Evolutionary conservation across 2,888 invertebrate species (phyloP), one percentile per base, ranked within the genome.

Genomic region (Tribolium freemani): DNA sequence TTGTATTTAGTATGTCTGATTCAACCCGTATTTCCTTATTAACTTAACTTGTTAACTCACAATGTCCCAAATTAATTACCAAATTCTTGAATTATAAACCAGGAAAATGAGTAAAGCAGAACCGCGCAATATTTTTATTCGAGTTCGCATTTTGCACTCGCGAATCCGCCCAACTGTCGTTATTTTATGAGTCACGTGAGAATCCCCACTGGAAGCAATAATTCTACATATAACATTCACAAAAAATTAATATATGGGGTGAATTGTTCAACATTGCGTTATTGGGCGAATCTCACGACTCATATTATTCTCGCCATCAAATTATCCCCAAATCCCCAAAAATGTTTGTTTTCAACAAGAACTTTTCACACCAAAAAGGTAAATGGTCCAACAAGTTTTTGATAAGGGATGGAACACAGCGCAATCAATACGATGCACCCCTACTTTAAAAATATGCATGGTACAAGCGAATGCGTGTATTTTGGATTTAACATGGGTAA

Each of bases 241-340:
- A 57, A 60, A 56, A 48, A 60, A 60, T 60, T 60, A 60, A 60
- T 60, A 48, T 60, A 60, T 46, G 30, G 13, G 13, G 21, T 10
- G 60, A 48, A 60, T 26, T 48, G 26, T 10, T 44, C 16, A 44
- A 57, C 11, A 21, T 21, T 21, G 13, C 60, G 60, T 60, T 60
- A 60, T 48, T 60, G 60, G 13, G 44, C 44, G 30, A 44, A 38
- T 57, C 57, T 57, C 57, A 13, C 57, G 44, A 11, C 58, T 58
- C 45, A 20, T 48, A 48, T 60, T 60, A 60, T 60, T 46, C 46
- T 21, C 30, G 48, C 26, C 48, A 48, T 60, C 48, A 46, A 60
- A 60, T 60, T 48, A 58, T 58, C 58, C 45, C 20, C 46, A 58
- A 58, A 58, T 58, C 58, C 45, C 44, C 38, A 44, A 8, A 16